Percentiles rank a stretch among this genome's conserved stretches.
phyloP scores from a whole-genome alignment of 2,113 vertebrate genomes.

The Bambusicola thoracicus region DNA sequence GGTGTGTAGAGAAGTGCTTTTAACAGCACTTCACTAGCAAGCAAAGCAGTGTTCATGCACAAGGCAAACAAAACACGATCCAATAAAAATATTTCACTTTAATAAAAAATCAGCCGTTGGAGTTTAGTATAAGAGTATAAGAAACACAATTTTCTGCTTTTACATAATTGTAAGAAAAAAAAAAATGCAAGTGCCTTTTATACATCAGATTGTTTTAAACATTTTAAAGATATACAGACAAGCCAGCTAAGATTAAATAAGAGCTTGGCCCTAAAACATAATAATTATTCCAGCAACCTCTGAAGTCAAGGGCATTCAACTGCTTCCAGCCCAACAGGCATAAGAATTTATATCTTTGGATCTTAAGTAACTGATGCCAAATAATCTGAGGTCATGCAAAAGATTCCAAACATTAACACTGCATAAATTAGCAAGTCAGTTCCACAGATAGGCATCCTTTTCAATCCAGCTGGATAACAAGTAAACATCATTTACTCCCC shows the following conservation, averaged over 20 bases:
- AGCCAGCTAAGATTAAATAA: not conserved
- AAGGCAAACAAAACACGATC: not conserved
- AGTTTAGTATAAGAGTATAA: not conserved
- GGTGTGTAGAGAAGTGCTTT: not conserved
- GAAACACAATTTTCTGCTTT: not conserved
- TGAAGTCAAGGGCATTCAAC: not conserved
- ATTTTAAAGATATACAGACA: not conserved
- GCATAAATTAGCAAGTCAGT: not conserved
- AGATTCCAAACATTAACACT: not conserved
- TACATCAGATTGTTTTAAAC: not conserved
- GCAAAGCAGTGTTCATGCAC: not conserved
- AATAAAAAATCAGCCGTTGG: not conserved
- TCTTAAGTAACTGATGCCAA: not conserved
- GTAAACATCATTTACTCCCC: not conserved
- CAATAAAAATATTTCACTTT: not conserved
- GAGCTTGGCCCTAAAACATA: not conserved
- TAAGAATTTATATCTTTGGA: not conserved
- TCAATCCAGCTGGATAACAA: constrained; percentile 2
- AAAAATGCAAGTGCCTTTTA: not conserved
- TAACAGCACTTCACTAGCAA: not conserved
- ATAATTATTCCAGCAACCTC: not conserved
- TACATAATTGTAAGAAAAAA: not conserved
- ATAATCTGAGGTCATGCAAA: not conserved
- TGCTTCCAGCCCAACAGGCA: not conserved
- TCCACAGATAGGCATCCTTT: not conserved